Percentiles rank a stretch among this genome's conserved stretches.
phyloP scores from a whole-genome alignment of 2,888 invertebrate genomes.

The Ochropleura leucogaster region DNA sequence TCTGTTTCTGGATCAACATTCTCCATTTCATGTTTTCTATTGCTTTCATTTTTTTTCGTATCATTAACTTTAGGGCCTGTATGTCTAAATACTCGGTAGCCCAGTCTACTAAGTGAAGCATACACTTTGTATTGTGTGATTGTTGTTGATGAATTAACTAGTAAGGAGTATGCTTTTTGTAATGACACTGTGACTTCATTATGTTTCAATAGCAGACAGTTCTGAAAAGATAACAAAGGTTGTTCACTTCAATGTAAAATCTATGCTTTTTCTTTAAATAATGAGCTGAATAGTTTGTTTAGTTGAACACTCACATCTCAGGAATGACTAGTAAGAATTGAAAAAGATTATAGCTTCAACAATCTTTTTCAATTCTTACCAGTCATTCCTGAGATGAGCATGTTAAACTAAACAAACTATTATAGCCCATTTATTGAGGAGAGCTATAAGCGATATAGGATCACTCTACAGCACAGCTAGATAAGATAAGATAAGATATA shows the following conservation, averaged over 20 bases:
- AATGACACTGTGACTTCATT: conserved; percentile 91
- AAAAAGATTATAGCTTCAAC: too few species aligned
- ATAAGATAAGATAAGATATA: too few species aligned
- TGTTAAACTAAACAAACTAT: too few species aligned
- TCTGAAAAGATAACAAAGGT: conserved; percentile 85
- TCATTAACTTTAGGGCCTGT: conserved; percentile 32
- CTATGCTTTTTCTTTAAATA: too few species aligned
- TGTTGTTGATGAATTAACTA: conserved; percentile 81
- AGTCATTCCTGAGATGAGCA: too few species aligned
- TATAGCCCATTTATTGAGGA: too few species aligned
- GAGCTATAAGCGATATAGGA: too few species aligned
- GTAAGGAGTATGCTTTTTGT: conserved; percentile 92
- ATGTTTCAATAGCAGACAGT: conserved; percentile 90
- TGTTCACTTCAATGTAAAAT: background rate
- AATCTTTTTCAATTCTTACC: too few species aligned
- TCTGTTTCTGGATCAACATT: background rate
- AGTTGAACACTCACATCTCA: too few species aligned
- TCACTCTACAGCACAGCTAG: too few species aligned
- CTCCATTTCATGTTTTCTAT: conserved; percentile 3
- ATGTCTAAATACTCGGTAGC: conserved; percentile 90
- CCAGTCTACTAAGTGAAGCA: conserved; percentile 89
- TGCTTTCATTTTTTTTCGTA: background rate
- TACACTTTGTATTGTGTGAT: conserved; percentile 91
- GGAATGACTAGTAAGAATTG: too few species aligned
- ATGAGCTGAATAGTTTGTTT: too few species aligned